Evolutionary conservation across 2,888 invertebrate genomes (phyloP), one percentile per base, ranked within the genome.

Genomic region (Spodoptera picta): DNA sequence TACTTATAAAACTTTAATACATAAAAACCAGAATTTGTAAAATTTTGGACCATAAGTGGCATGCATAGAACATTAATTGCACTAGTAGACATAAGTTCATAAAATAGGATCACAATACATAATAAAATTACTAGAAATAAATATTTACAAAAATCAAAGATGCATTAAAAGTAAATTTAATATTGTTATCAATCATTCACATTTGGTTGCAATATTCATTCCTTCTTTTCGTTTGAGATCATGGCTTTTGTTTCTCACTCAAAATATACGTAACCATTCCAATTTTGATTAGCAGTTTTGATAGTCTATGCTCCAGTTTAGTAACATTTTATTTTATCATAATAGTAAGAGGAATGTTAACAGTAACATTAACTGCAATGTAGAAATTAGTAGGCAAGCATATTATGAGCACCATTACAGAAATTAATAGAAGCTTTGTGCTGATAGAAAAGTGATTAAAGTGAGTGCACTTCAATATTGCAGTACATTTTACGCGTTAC

Each of bases 201-300:
- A 79, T 79, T 76, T 63, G 56, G 77, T 75, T 76, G 77, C 73
- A 81, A 74, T 67, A 76, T 58, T 24, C 61, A 66, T 67, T 51
- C 68, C 56, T 75, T 80, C 82, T 51, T 11, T 61, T 27, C 60
- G 81, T 80, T 83, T 85, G 89, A 90, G 89, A 89, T 88, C 89
- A 87, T 71, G 70, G 79, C 80, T 81, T 83, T 83, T 82, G 81
- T 71, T 55, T 63, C 61, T 73, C 61, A 71, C 57, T 60, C 50
- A 65, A 62, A 65, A 46, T 60, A 65, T 36, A 9, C 1, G 36
- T 6, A 36, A 36, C 60, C 65, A 74, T 50, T 58, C 50, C 62
- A 69, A 66, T 66, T 68, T 71, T 24, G 65, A 67, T 76, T 52
- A 64, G 58, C 42, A 66, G 55, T 75, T 75, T 69, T 72, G 57